These are phyloP conservation scores for Penaeus vannamei DNA, from an alignment of 1,140 invertebrate species.

Conservation along the genomic window DNA sequence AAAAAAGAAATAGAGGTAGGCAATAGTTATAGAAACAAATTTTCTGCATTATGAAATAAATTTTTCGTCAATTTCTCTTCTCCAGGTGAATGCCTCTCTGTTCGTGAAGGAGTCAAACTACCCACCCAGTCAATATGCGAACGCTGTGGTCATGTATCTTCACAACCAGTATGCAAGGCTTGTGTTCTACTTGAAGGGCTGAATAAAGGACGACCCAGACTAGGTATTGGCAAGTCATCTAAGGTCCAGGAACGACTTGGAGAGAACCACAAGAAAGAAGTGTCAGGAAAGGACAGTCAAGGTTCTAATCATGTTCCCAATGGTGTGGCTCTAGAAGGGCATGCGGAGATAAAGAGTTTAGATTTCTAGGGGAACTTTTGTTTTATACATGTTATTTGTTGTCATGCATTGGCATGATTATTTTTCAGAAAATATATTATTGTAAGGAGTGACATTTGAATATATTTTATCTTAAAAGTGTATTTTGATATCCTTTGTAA, in stretches of 20 bases:
- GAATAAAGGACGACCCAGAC: slow-evolving; percentile 90
- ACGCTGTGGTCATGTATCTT: slow-evolving; percentile 95
- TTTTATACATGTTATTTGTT: neutral
- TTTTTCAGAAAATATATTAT: neutral
- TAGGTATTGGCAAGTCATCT: slow-evolving; percentile 88
- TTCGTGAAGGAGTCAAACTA: slow-evolving; percentile 86
- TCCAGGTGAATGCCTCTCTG: slow-evolving; percentile 86
- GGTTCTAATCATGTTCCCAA: neutral
- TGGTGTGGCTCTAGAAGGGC: too few species aligned
- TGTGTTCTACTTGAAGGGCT: slow-evolving; percentile 95
- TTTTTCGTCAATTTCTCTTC: slow-evolving; percentile 67
- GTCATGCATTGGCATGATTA: neutral
- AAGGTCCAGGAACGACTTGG: slow-evolving; percentile 77
- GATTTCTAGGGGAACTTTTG: neutral
- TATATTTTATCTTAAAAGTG: too few species aligned
- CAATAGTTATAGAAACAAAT: too few species aligned
- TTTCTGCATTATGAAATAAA: neutral
- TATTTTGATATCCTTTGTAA: too few species aligned
- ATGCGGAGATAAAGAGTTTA: neutral
- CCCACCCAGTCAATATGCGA: slow-evolving; percentile 86
- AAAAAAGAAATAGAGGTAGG: neutral
- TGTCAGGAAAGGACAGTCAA: neutral
- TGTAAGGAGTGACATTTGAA: neutral
- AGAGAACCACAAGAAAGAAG: slow-evolving; percentile 6
- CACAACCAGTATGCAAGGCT: slow-evolving; percentile 96